phyloP scores from a whole-genome alignment of 2,797 vertebrate species.

The Sebastes diploproa region DNA sequence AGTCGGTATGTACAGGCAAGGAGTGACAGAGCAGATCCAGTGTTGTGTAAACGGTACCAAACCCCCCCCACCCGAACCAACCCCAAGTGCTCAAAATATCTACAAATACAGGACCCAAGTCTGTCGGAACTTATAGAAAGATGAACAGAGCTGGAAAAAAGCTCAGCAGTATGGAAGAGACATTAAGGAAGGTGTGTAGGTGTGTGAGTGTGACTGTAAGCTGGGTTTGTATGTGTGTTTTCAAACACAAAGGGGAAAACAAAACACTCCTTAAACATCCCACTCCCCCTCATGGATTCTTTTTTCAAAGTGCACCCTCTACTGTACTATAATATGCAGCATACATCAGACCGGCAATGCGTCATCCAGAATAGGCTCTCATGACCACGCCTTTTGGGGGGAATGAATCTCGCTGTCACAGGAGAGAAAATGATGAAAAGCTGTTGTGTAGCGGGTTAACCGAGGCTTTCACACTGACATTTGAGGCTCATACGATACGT shows the following conservation, averaged over 20 bases:
- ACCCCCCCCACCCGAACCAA: constrained; percentile 12
- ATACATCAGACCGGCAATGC: too few relatives aligned
- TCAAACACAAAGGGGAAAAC: constrained; percentile 12
- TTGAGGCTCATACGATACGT: too few relatives aligned
- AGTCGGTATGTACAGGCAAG: constrained; percentile 79
- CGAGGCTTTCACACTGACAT: too few relatives aligned
- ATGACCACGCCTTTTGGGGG: too few relatives aligned
- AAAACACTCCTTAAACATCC: neutral
- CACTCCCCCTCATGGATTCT: neutral
- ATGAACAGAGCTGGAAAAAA: constrained; percentile 64
- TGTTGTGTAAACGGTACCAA: constrained; percentile 68
- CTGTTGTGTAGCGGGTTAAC: too few relatives aligned
- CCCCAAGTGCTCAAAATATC: constrained; percentile 72
- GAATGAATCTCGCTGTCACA: too few relatives aligned
- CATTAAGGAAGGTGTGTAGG: constrained; percentile 12
- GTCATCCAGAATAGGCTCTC: too few relatives aligned
- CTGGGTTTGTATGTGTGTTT: constrained; percentile 13
- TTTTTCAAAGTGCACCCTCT: constrained; percentile 40
- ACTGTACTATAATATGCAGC: constrained; percentile 49
- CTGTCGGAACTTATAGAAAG: constrained; percentile 61
- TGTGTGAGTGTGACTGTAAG: neutral
- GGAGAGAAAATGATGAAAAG: too few relatives aligned
- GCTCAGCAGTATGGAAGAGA: constrained; percentile 65
- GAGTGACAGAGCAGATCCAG: constrained; percentile 75
- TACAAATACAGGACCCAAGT: constrained; percentile 69